These are phyloP conservation scores for Carassius gibelio DNA, from an alignment of 2,113 vertebrate genomes.

Conservation along the genomic window DNA sequence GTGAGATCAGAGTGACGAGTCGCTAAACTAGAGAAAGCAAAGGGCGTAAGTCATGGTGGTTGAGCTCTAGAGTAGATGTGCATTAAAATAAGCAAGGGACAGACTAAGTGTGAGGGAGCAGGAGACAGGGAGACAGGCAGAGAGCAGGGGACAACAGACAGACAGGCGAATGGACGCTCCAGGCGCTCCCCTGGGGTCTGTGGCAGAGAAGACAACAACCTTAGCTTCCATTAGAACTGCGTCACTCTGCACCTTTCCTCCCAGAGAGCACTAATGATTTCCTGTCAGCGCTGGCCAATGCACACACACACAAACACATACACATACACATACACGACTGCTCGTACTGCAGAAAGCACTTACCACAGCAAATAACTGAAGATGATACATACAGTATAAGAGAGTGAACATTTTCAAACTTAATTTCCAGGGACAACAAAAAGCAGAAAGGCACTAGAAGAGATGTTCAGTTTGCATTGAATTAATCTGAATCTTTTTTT, in stretches of 20 bases:
- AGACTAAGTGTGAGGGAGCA: background rate
- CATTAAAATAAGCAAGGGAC: background rate
- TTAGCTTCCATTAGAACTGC: conserved; percentile 42
- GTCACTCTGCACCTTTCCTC: conserved; percentile 41
- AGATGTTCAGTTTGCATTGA: background rate
- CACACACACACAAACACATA: conserved; percentile 33
- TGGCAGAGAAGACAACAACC: conserved; percentile 40
- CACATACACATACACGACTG: background rate
- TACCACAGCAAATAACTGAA: conserved; percentile 33
- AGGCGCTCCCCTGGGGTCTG: conserved; percentile 4
- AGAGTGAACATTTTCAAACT: background rate
- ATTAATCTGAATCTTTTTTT: no score
- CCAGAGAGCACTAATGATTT: conserved; percentile 51
- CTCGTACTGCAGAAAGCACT: conserved; percentile 41
- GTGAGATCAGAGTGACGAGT: background rate
- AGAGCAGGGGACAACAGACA: background rate
- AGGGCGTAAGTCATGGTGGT: background rate
- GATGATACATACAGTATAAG: background rate
- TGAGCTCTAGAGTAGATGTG: background rate
- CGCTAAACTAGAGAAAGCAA: background rate
- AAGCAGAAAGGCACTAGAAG: background rate
- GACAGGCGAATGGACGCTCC: conserved; percentile 26
- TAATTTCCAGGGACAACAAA: background rate
- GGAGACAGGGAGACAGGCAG: conserved; percentile 23
- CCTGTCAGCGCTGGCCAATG: conserved; percentile 41